phyloP scores from a whole-genome alignment of 1,140 invertebrate species.

The Nasonia longicornis region DNA sequence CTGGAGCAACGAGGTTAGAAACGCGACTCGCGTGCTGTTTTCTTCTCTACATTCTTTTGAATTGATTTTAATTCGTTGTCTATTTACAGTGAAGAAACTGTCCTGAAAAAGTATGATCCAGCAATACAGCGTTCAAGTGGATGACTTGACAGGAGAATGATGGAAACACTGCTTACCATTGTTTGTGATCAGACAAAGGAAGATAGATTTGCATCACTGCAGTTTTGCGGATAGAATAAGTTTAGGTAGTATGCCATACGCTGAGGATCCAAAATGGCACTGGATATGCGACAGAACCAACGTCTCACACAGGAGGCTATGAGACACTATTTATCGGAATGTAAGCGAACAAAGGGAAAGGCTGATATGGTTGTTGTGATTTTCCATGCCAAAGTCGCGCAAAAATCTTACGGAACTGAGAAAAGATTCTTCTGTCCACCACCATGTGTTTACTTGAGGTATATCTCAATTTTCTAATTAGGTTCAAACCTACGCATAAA shows the following conservation, averaged over 20 bases:
- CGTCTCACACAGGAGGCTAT: constrained; percentile 92
- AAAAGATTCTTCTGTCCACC: constrained; percentile 99
- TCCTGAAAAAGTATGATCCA: no score
- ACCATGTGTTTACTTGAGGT: constrained; percentile 94
- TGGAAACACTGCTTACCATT: no score
- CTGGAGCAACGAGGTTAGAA: background rate
- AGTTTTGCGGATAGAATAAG: background rate
- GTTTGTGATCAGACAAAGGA: no score
- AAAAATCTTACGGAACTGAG: constrained; percentile 99
- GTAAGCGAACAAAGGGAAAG: constrained; percentile 74
- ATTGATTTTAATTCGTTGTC: background rate
- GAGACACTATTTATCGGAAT: constrained; percentile 83
- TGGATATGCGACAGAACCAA: constrained; percentile 71
- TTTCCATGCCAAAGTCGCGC: constrained; percentile 97
- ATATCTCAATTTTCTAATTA: background rate
- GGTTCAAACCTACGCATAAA: no score
- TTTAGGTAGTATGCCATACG: constrained; percentile 32
- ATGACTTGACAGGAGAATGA: no score
- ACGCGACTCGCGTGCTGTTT: background rate
- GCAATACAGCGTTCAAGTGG: no score
- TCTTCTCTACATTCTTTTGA: background rate
- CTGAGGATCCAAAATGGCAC: constrained; percentile 40
- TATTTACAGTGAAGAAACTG: background rate
- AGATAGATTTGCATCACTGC: no score
- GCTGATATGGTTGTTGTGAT: constrained; percentile 97